These are phyloP conservation scores for Ardeotis arabs DNA, from an alignment of 2,113 vertebrate genomes.

Conservation along the genomic window DNA sequence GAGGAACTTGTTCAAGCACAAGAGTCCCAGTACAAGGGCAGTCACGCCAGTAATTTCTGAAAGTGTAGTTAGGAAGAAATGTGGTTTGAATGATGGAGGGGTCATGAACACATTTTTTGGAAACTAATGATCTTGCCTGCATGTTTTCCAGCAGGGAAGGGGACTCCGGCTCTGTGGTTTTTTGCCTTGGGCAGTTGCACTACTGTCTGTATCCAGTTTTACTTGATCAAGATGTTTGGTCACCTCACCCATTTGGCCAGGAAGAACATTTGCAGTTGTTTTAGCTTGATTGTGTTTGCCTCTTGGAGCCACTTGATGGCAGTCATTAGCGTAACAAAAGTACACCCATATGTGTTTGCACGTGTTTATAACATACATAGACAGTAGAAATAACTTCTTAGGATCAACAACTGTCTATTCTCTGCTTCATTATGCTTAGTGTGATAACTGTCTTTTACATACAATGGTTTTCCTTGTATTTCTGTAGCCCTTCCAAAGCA, in stretches of 20 bases:
- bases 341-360: not conserved
- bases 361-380: not conserved
- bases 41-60: not conserved
- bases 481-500: not conserved
- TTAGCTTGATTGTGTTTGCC: not conserved
- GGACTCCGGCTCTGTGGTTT: fast-evolving
- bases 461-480: not conserved
- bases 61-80: not conserved
- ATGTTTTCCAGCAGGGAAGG: not conserved
- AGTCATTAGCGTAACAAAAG: not conserved
- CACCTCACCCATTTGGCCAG: not conserved
- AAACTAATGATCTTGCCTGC: not conserved
- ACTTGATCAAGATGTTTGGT: fast-evolving
- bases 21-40: not conserved
- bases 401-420: not conserved
- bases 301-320: not conserved
- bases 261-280: not conserved
- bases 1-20: fast-evolving
- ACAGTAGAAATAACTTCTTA: not conserved
- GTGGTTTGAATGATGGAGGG: not conserved
- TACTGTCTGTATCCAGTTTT: not conserved
- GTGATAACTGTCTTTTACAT: not conserved
- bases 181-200: not conserved
- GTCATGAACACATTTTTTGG: not conserved
- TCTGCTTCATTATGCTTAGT: not conserved